Percentiles rank a stretch among this genome's conserved stretches.
phyloP scores from a whole-genome alignment of 2,888 invertebrate species.

The Bruchidius siliquastri region DNA sequence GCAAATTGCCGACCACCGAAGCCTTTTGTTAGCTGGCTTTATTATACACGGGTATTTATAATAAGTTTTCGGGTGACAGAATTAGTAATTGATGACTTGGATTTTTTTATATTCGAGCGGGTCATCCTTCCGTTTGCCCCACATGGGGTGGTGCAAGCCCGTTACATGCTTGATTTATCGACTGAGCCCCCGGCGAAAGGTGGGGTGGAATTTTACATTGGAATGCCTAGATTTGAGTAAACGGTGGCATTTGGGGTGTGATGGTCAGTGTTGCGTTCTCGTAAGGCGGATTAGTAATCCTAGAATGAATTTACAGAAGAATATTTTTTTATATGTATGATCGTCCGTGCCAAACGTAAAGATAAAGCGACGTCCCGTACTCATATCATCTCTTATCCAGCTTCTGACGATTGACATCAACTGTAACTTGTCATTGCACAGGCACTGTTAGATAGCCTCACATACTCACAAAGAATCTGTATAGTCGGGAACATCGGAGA shows the following conservation, averaged over 20 bases:
- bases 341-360: no score
- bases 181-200: neutral
- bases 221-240: neutral
- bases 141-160: neutral
- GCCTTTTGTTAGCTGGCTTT: neutral
- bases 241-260: neutral
- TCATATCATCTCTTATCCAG: no score
- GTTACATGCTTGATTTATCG: neutral
- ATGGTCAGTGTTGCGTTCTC: neutral
- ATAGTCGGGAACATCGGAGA: no score
- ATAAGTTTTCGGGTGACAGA: neutral
- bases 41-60: neutral
- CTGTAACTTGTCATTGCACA: no score
- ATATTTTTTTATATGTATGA: no score
- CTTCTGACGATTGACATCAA: no score
- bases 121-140: neutral
- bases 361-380: no score
- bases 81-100: neutral
- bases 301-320: no score
- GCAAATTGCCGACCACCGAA: neutral
- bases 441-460: no score
- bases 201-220: neutral
- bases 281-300: neutral
- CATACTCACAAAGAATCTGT: no score
- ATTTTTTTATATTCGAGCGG: neutral